Evolutionary conservation across 2,888 invertebrate genomes (phyloP).

Genomic region (Drosophila koepferae): DNA sequence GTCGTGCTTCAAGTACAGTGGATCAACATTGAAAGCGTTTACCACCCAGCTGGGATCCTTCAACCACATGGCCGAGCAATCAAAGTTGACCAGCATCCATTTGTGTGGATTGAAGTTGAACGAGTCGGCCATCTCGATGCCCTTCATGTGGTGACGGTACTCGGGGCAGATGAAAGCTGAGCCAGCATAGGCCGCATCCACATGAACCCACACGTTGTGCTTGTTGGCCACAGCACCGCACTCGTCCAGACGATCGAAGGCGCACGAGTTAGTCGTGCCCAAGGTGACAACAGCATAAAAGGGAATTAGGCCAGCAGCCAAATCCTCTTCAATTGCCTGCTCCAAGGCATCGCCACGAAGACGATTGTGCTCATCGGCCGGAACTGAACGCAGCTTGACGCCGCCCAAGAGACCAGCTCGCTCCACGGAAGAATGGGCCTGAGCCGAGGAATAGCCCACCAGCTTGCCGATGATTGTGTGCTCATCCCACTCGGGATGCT

Average conservation of each 20-base stretch:
- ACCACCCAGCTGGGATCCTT: slow-evolving; percentile 95
- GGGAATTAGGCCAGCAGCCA: slow-evolving; percentile 95
- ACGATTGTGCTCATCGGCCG: slow-evolving; percentile 89
- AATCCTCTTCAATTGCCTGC: slow-evolving; percentile 93
- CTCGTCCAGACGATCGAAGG: slow-evolving; percentile 96
- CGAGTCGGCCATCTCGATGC: slow-evolving; percentile 95
- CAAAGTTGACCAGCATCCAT: slow-evolving; percentile 99
- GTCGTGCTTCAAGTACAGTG: slow-evolving; percentile 97
- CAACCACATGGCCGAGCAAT: slow-evolving; percentile 99
- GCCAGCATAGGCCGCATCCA: slow-evolving; percentile 98
- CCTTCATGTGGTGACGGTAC: slow-evolving; percentile 95
- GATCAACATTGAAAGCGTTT: slow-evolving; percentile 98
- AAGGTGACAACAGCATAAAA: slow-evolving; percentile 97
- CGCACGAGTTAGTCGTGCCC: slow-evolving; percentile 98
- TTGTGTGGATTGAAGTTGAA: slow-evolving; percentile 99
- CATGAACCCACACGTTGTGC: slow-evolving; percentile 95
- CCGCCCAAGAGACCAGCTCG: slow-evolving; percentile 95
- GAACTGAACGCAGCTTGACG: slow-evolving; percentile 91
- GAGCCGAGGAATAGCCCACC: slow-evolving; percentile 94
- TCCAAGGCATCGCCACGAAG: slow-evolving; percentile 91
- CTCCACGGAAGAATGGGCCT: slow-evolving; percentile 97
- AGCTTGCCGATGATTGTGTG: slow-evolving; percentile 91
- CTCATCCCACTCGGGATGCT: slow-evolving; percentile 91
- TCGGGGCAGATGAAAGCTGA: slow-evolving; percentile 99
- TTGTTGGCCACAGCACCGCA: slow-evolving; percentile 94